Percentiles rank a stretch among this genome's conserved stretches.
Conservation (phyloP, 1,140 invertebrate genomes). For the Halesus radiatus region DNA sequence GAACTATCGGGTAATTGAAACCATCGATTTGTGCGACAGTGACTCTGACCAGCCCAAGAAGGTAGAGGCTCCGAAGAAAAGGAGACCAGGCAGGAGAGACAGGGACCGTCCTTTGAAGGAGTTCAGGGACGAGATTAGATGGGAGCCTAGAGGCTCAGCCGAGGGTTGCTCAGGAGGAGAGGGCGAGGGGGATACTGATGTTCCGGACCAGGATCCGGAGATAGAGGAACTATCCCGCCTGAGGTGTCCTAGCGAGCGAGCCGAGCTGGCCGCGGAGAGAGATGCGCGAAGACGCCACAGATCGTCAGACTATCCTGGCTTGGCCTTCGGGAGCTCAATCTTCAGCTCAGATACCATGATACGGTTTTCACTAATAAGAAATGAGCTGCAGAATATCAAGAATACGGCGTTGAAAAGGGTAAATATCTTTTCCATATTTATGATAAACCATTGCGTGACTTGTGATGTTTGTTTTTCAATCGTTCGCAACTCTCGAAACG, state of each 20-base stretch:
- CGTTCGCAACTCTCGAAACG: neutral
- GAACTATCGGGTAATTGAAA: slow-evolving; percentile 42
- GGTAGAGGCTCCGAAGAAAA: slow-evolving; percentile 42
- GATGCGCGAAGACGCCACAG: slow-evolving; percentile 81
- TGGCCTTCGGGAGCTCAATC: slow-evolving; percentile 91
- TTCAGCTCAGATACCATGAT: slow-evolving; percentile 98
- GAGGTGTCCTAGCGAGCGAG: slow-evolving; percentile 88
- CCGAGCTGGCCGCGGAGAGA: slow-evolving; percentile 88
- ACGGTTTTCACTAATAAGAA: slow-evolving; percentile 96
- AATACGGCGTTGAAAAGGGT: slow-evolving; percentile 97
- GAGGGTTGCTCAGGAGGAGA: slow-evolving; percentile 67
- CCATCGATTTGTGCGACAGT: slow-evolving; percentile 58
- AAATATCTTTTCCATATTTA: slow-evolving; percentile 68
- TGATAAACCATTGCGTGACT: neutral
- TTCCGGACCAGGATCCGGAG: slow-evolving; percentile 78
- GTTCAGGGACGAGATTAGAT: slow-evolving; percentile 44
- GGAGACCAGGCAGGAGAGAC: slow-evolving; percentile 44
- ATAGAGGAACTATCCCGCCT: slow-evolving; percentile 83
- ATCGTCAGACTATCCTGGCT: slow-evolving; percentile 92
- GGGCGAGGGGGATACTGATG: slow-evolving; percentile 65
- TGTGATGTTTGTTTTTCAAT: neutral
- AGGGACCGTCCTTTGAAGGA: slow-evolving; percentile 43
- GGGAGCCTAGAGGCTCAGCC: slow-evolving; percentile 40
- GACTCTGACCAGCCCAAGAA: slow-evolving; percentile 48
- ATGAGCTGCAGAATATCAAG: slow-evolving; percentile 97